These are phyloP conservation scores for Metopia argyrocephala DNA, from an alignment of 2,888 invertebrate species.

Conservation along the genomic window DNA sequence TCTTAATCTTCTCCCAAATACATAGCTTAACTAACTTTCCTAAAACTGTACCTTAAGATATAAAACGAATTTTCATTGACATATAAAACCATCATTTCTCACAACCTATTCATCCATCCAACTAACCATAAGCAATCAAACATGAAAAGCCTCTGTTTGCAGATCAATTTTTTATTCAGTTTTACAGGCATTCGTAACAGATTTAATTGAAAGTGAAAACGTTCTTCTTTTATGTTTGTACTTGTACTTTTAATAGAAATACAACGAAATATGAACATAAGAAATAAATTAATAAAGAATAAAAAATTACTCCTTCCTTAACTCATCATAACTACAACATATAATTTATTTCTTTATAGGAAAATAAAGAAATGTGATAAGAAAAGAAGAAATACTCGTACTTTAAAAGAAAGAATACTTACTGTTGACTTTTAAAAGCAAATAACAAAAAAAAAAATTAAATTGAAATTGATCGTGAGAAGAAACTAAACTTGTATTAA, in stretches of 20 bases:
- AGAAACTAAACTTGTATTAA: slow-evolving; percentile 48
- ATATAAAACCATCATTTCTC: neutral
- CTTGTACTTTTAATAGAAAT: slow-evolving; percentile 16
- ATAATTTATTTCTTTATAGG: too few species aligned
- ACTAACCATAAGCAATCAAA: neutral
- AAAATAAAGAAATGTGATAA: neutral
- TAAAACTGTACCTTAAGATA: neutral
- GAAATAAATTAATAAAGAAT: slow-evolving; percentile 46
- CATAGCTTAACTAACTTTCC: neutral
- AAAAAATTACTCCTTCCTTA: slow-evolving; percentile 61
- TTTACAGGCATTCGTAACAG: neutral
- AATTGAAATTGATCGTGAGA: slow-evolving; percentile 59
- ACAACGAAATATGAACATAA: slow-evolving; percentile 27
- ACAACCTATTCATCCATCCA: neutral
- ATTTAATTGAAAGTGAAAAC: slow-evolving; percentile 58
- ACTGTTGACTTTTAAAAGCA: slow-evolving; percentile 50
- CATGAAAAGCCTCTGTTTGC: neutral
- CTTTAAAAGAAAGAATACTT: too few species aligned
- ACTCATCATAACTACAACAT: slow-evolving; percentile 26
- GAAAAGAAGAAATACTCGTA: too few species aligned
- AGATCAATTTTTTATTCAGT: slow-evolving; percentile 21
- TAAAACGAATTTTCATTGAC: neutral
- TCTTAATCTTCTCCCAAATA: too few species aligned
- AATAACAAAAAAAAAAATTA: too few species aligned
- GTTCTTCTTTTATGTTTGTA: too few species aligned